A percentile compares a stretch with the other conserved stretches of the same genome.
Evolutionary conservation across 1,140 invertebrate species (phyloP).

Genomic region (Magallana ariakensis): DNA sequence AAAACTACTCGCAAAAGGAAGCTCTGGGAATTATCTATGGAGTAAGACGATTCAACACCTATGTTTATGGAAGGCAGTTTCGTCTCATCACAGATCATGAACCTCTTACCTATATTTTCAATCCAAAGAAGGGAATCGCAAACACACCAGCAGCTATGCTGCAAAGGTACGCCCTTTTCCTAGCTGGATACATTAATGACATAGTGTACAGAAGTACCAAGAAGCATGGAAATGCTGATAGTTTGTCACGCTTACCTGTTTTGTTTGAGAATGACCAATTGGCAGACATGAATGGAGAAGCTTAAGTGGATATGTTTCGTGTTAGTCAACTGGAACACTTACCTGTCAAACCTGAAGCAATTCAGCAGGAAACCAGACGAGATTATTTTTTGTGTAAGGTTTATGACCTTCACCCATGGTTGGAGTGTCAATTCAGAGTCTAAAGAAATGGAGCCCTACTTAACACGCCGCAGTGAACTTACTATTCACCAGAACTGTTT

Average conservation of each 20-base stretch:
- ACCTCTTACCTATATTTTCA: constrained; percentile 73
- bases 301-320: constrained; percentile 1
- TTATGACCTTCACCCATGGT: not conserved
- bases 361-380: not conserved
- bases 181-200: constrained; percentile 73
- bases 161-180: constrained; percentile 76
- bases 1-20: too few species aligned
- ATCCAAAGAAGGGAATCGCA: not conserved
- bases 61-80: constrained; percentile 58
- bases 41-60: too few species aligned
- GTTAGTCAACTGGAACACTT: not conserved
- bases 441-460: constrained; percentile 37
- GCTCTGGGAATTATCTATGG: constrained; percentile 57
- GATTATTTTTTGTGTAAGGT: constrained; percentile 42
- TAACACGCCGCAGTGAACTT: constrained; percentile 41
- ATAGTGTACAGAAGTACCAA: constrained; percentile 68
- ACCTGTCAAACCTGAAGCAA: constrained; percentile 19
- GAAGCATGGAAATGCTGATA: constrained; percentile 59
- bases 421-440: constrained; percentile 28
- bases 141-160: constrained; percentile 63
- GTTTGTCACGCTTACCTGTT: constrained; percentile 55
- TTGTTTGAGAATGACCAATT: not conserved
- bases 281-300: not conserved
- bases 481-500: constrained; percentile 53
- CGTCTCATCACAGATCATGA: constrained; percentile 78